Conservation (phyloP, 2,797 vertebrate species). For the Pantherophis alleghaniensis region DNA sequence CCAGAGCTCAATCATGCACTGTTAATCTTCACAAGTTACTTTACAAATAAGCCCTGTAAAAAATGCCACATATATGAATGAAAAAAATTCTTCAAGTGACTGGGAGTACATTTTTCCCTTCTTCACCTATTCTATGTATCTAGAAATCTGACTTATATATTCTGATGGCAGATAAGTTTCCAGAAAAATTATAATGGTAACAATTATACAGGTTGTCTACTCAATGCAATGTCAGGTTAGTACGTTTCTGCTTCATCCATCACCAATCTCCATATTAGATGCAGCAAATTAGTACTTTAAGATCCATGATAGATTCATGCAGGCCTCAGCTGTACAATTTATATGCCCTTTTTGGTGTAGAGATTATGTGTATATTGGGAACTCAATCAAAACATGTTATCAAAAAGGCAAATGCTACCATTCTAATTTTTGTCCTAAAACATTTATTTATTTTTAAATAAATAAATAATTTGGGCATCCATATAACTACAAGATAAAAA, state of each 20-base stretch:
- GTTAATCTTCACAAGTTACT: neutral
- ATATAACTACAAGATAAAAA: neutral
- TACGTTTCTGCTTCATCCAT: neutral
- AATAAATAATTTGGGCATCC: neutral
- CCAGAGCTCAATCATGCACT: neutral
- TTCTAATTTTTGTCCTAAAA: neutral
- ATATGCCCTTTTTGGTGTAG: neutral
- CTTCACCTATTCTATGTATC: too few species aligned
- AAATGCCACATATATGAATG: neutral
- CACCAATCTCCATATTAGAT: neutral
- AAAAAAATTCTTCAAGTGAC: neutral
- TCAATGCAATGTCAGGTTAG: neutral
- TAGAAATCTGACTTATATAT: neutral
- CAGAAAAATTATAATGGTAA: neutral
- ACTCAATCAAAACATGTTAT: neutral
- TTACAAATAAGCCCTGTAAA: neutral
- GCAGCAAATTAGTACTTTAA: neutral
- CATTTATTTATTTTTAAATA: neutral
- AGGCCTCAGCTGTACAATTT: neutral
- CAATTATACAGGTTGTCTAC: neutral
- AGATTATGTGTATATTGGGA: neutral
- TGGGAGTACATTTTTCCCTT: neutral
- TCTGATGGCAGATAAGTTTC: neutral
- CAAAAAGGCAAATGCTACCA: neutral
- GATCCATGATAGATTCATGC: neutral